Percentiles rank a stretch among this genome's conserved stretches.
phyloP scores from a whole-genome alignment of 2,113 vertebrate genomes.

The Pionites leucogaster region DNA sequence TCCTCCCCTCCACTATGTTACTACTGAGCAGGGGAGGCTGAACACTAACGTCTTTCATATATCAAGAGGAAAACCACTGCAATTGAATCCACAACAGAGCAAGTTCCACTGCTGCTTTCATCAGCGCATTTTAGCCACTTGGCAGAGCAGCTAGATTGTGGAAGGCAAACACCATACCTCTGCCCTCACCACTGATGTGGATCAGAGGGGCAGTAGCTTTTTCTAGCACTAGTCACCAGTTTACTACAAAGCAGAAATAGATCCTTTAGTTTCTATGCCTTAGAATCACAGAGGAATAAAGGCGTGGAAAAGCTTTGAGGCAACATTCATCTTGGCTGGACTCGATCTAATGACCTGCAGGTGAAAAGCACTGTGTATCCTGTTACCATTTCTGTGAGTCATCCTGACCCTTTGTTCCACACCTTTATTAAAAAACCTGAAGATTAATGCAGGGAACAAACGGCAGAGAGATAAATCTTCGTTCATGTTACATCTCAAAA shows the following conservation, averaged over 20 bases:
- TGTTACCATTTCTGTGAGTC: slow-evolving; percentile 16
- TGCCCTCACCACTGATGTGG: background rate
- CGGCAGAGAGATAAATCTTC: background rate
- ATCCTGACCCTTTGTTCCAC: background rate
- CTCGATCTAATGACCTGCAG: background rate
- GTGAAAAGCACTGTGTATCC: background rate
- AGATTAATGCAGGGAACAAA: slow-evolving; percentile 40
- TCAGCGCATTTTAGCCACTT: background rate
- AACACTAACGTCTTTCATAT: background rate
- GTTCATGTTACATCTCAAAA: background rate
- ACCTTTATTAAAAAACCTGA: slow-evolving; percentile 40
- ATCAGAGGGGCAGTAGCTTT: background rate
- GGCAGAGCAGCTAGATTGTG: background rate
- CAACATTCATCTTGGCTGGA: background rate
- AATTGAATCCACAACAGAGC: background rate
- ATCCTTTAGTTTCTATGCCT: background rate
- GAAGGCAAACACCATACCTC: background rate
- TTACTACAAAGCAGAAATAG: slow-evolving; percentile 29
- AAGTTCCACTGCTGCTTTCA: background rate
- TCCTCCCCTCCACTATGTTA: background rate
- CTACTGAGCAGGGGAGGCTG: background rate
- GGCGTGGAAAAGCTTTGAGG: background rate
- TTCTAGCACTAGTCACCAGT: background rate
- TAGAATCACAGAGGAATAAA: background rate
- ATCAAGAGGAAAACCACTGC: background rate